phyloP scores from a whole-genome alignment of 2,888 invertebrate species.

The Oasisia sp. region DNA sequence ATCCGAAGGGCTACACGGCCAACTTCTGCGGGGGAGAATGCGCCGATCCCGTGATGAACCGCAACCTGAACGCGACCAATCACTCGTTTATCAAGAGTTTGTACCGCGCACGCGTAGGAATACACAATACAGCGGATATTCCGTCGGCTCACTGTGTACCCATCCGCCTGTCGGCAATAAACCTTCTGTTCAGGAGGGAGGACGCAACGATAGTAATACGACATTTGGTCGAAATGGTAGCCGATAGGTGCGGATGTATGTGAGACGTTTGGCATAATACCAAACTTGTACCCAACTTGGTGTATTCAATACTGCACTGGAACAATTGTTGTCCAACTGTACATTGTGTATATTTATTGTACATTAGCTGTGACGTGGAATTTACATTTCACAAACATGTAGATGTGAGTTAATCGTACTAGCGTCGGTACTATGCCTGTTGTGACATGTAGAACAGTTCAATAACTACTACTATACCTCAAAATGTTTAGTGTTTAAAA shows the following conservation, averaged over 20 bases:
- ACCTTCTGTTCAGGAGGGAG: slow-evolving; percentile 27
- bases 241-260: slow-evolving; percentile 27
- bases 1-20: slow-evolving; percentile 25
- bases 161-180: slow-evolving; percentile 24
- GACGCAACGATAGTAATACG: slow-evolving; percentile 17
- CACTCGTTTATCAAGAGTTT: slow-evolving; percentile 28
- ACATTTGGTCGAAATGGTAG: slow-evolving; percentile 27
- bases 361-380: not conserved
- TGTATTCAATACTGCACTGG: not conserved
- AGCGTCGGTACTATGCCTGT: too few species aligned
- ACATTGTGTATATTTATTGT: not conserved
- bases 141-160: slow-evolving; percentile 27
- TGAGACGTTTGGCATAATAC: not conserved
- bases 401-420: too few species aligned
- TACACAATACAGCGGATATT: slow-evolving; percentile 19
- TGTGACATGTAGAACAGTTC: not conserved
- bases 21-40: slow-evolving; percentile 26
- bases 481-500: not conserved
- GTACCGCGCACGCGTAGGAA: slow-evolving; percentile 4
- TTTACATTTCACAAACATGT: not conserved
- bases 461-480: not conserved
- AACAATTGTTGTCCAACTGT: not conserved
- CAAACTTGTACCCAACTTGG: not conserved
- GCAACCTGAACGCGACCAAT: slow-evolving; percentile 24
- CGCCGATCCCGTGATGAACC: not conserved